These are phyloP conservation scores for Timema cristinae DNA, from an alignment of 2,888 invertebrate species.

Conservation along the genomic window DNA sequence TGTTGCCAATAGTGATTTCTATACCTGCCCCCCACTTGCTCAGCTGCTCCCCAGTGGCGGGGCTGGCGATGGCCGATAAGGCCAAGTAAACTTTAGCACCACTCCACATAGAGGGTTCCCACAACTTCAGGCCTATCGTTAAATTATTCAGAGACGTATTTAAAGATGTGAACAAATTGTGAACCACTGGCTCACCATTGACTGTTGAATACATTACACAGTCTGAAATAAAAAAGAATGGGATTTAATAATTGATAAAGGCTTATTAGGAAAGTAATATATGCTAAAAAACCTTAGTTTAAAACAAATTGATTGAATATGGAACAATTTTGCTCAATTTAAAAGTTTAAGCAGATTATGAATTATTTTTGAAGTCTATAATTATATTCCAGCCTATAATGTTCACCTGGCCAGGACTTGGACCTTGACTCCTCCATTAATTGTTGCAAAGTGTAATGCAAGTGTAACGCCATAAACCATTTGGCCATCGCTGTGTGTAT, in stretches of 20 bases:
- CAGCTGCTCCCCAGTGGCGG: slow-evolving; percentile 21
- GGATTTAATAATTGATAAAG: no score
- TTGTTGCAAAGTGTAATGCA: no score
- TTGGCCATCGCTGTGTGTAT: no score
- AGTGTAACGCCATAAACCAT: no score
- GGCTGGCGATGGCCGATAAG: slow-evolving; percentile 20
- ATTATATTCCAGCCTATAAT: no score
- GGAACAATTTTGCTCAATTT: no score
- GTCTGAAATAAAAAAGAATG: slow-evolving; percentile 9
- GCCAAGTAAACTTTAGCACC: slow-evolving; percentile 16
- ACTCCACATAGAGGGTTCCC: slow-evolving; percentile 26
- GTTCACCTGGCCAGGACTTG: no score
- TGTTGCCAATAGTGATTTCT: slow-evolving; percentile 22
- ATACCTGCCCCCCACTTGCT: slow-evolving; percentile 23
- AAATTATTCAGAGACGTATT: slow-evolving; percentile 15
- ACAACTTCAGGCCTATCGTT: slow-evolving; percentile 27
- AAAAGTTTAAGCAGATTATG: no score
- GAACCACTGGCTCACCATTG: background rate
- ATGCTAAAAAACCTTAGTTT: background rate
- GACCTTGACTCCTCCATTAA: no score
- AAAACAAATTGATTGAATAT: no score
- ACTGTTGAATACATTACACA: slow-evolving; percentile 21
- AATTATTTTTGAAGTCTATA: no score
- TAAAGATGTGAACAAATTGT: slow-evolving; percentile 24
- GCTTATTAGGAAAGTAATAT: no score